Percentiles rank a stretch among this genome's conserved stretches.
Evolutionary conservation across 2,113 vertebrate species (phyloP).

Genomic region (Macrotis lagotis): DNA sequence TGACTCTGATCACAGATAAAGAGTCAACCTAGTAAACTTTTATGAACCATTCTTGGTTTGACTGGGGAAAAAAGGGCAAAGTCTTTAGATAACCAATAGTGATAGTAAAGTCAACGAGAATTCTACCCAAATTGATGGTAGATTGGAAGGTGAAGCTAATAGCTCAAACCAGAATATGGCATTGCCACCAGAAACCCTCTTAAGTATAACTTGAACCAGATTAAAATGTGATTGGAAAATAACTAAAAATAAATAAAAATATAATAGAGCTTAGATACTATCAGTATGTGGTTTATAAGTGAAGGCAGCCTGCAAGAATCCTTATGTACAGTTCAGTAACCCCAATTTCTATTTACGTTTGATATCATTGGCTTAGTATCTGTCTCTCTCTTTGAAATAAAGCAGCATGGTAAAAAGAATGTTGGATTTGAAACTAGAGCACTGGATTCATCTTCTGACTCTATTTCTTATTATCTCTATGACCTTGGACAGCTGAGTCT

Average conservation of each 20-base stretch:
- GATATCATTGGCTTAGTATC: not conserved
- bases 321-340: not conserved
- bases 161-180: not conserved
- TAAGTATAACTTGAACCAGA: not conserved
- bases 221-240: not conserved
- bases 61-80: constrained; percentile 59
- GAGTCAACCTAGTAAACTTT: constrained; percentile 43
- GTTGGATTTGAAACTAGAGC: not conserved
- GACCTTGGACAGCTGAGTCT: not conserved
- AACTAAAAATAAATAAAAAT: not conserved
- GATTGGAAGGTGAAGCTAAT: not conserved
- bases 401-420: not conserved
- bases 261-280: not conserved
- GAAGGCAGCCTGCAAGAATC: not conserved
- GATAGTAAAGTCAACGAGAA: constrained; percentile 11
- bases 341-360: not conserved
- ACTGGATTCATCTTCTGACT: not conserved
- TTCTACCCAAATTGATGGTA: constrained; percentile 28
- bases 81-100: not conserved
- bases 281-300: not conserved
- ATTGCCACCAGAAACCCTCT: not conserved
- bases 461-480: not conserved
- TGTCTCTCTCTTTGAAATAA: constrained; percentile 51
- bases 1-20: constrained; percentile 50
- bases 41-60: constrained; percentile 39